Base-by-base conservation (phyloP, 2,113 vertebrate genomes). In the Triplophysa siluroides region DNA sequence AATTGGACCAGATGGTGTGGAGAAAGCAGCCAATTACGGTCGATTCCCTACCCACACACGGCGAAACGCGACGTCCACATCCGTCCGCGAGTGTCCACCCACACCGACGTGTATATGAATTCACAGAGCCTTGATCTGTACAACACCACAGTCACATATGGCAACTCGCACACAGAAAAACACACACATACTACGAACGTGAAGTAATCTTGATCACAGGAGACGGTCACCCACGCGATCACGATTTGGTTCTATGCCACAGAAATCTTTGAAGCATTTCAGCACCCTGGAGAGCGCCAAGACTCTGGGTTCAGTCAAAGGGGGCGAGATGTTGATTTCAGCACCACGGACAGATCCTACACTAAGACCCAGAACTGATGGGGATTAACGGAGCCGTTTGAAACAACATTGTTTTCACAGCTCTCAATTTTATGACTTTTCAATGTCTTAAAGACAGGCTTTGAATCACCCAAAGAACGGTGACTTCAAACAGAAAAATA, bases 1-100 rank as follows among this genome's bases (percentile, higher is more conserved):
- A 90, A 89, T 81, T 84, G 85, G 85, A 79, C 81, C 90, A 89
- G 87, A 91, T 88, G 89, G 90, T 74, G 8, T 4, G 12, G 69
- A 78, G 82, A 84, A 85, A 83, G 29, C 66, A 84, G 87, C 86
- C 85, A 85, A 87, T 70, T 75, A 80, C 85, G 82, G 84, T 86
- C 78, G 66, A 76, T 43, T 52, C 56, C 26, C 33, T 65, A 29
- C 24, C 68, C 47, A 70, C 76, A 82, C 60, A 73, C 61, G 24
- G 19, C 65, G 41, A 76, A 65, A 66, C 64, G 16, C 68, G 13
- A 64, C 21, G 38, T 33, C 69, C 9, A 79, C 67, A 80, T 70
- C 64, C 54, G 47, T n/a, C 64, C 61, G 71, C 26, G 13, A 64
- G n/a, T 12, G 12, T 19, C 54, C 29, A 60, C 56, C 54, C 50